Percentiles rank a stretch among this genome's conserved stretches.
phyloP scores from a whole-genome alignment of 1,140 invertebrate species.

The Hyles euphorbiae region DNA sequence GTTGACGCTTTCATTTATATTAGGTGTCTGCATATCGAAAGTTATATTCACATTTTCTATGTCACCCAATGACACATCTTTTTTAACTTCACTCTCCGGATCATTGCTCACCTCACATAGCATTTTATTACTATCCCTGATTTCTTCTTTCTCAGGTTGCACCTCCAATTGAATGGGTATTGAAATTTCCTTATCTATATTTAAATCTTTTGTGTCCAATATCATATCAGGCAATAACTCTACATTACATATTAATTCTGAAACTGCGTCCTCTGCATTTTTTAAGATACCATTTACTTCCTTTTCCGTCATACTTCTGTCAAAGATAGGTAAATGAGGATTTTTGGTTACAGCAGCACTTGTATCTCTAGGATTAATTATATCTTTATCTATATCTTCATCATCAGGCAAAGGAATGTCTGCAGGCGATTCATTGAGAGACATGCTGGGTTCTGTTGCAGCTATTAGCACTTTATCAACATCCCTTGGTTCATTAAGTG shows the following conservation, averaged over 20 bases:
- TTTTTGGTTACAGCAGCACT: not conserved
- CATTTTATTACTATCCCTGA: too few relatives aligned
- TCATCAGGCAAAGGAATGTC: conserved; percentile 50
- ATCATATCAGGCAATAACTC: too few relatives aligned
- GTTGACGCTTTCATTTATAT: not conserved
- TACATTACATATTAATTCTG: not conserved
- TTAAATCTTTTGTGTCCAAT: too few relatives aligned
- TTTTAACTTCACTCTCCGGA: too few relatives aligned
- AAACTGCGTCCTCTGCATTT: not conserved
- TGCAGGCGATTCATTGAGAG: conserved; percentile 13
- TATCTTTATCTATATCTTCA: conserved; percentile 8
- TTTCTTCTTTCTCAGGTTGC: too few relatives aligned
- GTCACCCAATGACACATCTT: too few relatives aligned
- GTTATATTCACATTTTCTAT: too few relatives aligned
- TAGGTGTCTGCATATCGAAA: not conserved
- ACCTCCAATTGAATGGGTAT: too few relatives aligned
- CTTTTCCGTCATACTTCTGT: too few relatives aligned
- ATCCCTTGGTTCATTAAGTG: not conserved
- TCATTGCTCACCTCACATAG: too few relatives aligned
- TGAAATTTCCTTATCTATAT: too few relatives aligned
- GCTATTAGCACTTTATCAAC: not conserved
- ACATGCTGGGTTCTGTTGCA: not conserved
- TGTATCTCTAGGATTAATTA: not conserved
- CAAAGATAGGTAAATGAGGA: not conserved
- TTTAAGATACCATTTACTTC: not conserved